Evolutionary conservation across 2,888 invertebrate genomes (phyloP), one percentile per base, ranked within the genome.

Genomic region (Himalopsyche japonica): DNA sequence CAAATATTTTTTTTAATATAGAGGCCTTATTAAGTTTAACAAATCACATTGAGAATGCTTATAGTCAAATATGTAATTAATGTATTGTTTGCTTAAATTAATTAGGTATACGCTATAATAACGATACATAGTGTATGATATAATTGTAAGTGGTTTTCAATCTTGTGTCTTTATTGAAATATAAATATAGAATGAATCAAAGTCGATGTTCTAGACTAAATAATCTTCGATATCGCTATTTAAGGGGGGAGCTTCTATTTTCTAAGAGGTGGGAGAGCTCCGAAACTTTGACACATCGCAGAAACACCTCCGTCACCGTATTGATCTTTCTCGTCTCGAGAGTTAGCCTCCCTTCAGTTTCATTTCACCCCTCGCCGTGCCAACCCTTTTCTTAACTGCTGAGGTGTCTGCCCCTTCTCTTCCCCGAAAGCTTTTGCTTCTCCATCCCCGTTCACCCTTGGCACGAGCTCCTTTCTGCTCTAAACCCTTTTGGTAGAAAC

Each of bases 321-420:
- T 84, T 84, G 84, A 84, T 84, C 84, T 82, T 82, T 76, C 80
- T 79, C 76, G 70, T 84, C 84, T 84, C 82, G 84, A 84, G 82
- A 79, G 81, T 64, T 49, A 18, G 30, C 82, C 79, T 76, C 48
- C 20, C 76, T 7, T 24, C 64, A 34, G 57, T 32, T 82, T 7
- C 64, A 34, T 79, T 48, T 78, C 78, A 27, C 37, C 24, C 77
- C 24, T 37, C 57, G 6, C 78, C 78, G 10, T 20, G 77, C 76
- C 79, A 57, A 57, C 57, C 57, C 57, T 57, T 57, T 57, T 57
- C 57, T 57, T 57, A 57, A 57, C 57, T 57, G 57, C 57, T 57
- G 57, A 57, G 57, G 57, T 57, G 57, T 57, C 57, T 57, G 57
- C 57, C 57, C 57, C 57, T 20, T 24, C 57, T 24, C 57, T 57